Evolutionary conservation across 2,113 vertebrate species (phyloP).

Genomic region (Larimichthys polyactis): DNA sequence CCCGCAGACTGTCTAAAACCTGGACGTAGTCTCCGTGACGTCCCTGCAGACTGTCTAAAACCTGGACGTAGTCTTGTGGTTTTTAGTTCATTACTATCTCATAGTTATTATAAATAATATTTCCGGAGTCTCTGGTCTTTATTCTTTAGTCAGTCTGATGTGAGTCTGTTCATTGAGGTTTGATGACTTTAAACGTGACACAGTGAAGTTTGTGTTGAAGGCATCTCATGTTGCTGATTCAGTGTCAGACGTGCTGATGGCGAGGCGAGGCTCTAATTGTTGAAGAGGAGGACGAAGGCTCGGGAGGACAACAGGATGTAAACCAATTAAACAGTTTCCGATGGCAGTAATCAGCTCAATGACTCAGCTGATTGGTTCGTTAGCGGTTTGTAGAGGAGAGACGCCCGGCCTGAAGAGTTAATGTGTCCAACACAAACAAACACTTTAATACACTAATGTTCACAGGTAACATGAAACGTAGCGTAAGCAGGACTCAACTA

Average conservation of each 20-base stretch:
- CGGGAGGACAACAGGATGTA: slow-evolving; percentile 29
- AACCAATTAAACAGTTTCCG: slow-evolving; percentile 29
- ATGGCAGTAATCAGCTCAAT: slow-evolving; percentile 21
- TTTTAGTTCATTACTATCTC: too few species aligned
- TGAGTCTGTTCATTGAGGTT: not conserved
- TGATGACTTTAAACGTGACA: too few species aligned
- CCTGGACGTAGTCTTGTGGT: too few species aligned
- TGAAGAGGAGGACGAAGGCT: slow-evolving; percentile 16
- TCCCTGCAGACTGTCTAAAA: too few species aligned
- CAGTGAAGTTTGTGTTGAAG: too few species aligned
- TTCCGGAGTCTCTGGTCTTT: too few species aligned
- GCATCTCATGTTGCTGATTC: not conserved
- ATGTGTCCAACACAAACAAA: not conserved
- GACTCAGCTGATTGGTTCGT: slow-evolving; percentile 31
- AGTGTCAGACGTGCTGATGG: slow-evolving; percentile 31
- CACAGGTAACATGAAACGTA: not conserved
- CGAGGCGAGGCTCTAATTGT: slow-evolving; percentile 10
- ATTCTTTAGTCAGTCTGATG: too few species aligned
- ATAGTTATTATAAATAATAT: too few species aligned
- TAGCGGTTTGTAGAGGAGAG: not conserved
- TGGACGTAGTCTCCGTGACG: too few species aligned
- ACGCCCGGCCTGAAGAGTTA: not conserved
- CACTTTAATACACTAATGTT: not conserved
- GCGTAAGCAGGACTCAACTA: not conserved
- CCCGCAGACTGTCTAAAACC: too few species aligned